Evolutionary conservation across 1,140 invertebrate genomes (phyloP), one percentile per base, ranked within the genome.

Genomic region (Aphelenchoides besseyi): DNA sequence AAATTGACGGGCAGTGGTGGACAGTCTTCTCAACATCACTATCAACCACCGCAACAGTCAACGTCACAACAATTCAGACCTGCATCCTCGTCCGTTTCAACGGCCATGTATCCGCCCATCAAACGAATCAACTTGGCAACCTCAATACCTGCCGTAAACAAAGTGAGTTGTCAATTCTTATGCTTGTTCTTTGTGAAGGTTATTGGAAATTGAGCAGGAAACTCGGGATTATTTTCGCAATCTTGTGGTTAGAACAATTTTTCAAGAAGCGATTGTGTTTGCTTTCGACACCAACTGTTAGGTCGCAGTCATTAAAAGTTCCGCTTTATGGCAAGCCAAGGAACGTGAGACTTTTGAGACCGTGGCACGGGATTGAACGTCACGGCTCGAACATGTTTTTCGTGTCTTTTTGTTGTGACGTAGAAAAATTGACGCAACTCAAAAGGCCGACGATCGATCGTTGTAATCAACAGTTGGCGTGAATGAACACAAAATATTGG

Each of bases 81-180:
- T 3, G 73, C 73, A 30, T 72, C 74, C 29, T 69, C 78, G 3
- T 78, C 74, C 0, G 5, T 80, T 2, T 74, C 73, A n/a, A 80
- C 78, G 3, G 78, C 78, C 3, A 79, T 79, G 78, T 79, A 79
- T 67, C 78, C 78, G 30, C 78, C 78, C 29, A 59, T 59, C 5
- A 69, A 26, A 12, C 12, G 5, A 8, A 23, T 32, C 55, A 68
- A 3, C 53, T 29, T 48, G 41, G 41, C 41, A 12, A 33, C 55
- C 18, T 8, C 55, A 33, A 29, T 5, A 8, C 55, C 55, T 23
- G 18, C 18, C 55, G 55, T 33, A 5, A 59, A 59, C 55, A 59
- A 59, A 23, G 55, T 59, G 18, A 59, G 41, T 48, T 12, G 41
- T 23, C 12, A 23, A n/a, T n/a, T n/a, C n/a, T n/a, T n/a, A n/a